Conservation (phyloP, 2,113 vertebrate species). For the Lepidiolamprologus cunningtoni region DNA sequence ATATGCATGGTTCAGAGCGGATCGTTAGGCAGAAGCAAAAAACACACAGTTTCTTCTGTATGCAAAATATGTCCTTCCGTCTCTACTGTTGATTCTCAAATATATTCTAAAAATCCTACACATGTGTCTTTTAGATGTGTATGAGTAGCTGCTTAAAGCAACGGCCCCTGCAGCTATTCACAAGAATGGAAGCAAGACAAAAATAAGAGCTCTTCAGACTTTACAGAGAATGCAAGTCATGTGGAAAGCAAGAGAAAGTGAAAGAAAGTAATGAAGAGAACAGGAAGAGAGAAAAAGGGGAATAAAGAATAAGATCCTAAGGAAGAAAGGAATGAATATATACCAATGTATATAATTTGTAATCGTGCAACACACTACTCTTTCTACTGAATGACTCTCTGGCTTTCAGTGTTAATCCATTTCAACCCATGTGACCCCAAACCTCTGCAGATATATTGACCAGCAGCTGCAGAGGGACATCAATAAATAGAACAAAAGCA, state of each 20-base stretch:
- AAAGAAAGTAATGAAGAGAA: not conserved
- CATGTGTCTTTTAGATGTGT: not conserved
- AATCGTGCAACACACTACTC: not conserved
- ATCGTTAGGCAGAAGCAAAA: not conserved
- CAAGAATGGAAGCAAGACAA: not conserved
- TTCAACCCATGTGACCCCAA: not conserved
- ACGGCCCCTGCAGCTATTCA: not conserved
- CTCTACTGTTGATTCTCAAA: not conserved
- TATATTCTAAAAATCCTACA: not conserved
- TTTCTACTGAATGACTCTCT: not conserved
- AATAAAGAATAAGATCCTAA: not conserved
- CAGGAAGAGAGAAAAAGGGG: not conserved
- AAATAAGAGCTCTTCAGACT: conserved; percentile 4
- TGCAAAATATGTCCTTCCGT: not conserved
- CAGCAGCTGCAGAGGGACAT: not conserved
- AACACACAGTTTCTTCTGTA: not conserved
- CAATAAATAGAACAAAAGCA: not conserved
- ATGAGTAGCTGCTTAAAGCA: not conserved
- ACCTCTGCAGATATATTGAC: not conserved
- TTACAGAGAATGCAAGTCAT: not conserved
- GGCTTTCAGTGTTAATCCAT: not conserved
- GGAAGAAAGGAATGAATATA: not conserved
- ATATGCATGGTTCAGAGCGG: not conserved
- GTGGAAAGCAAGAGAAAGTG: conserved; percentile 7
- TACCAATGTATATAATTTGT: not conserved